These are phyloP conservation scores for Strix uralensis DNA, from an alignment of 2,113 vertebrate genomes.

Conservation along the genomic window DNA sequence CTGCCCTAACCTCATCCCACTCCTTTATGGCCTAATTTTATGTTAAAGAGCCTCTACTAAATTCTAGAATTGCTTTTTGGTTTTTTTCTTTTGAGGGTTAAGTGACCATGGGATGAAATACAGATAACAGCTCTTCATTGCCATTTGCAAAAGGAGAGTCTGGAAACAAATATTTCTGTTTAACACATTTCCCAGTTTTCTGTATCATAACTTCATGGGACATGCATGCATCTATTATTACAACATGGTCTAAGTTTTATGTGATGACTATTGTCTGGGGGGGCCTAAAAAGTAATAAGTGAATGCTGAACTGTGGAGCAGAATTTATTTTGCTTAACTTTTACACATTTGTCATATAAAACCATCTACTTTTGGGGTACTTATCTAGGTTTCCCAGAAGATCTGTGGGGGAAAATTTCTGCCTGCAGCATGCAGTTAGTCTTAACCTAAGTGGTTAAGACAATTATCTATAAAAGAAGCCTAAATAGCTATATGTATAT, in stretches of 20 bases:
- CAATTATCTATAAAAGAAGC: not conserved
- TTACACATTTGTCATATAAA: not conserved
- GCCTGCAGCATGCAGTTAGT: not conserved
- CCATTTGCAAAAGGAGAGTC: not conserved
- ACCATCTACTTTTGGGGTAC: not conserved
- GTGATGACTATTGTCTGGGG: not conserved
- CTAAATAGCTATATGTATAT: not conserved
- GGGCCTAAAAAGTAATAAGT: not conserved
- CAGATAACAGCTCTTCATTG: not conserved
- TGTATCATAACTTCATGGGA: not conserved
- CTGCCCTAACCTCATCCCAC: not conserved
- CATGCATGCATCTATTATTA: not conserved
- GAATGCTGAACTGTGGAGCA: not conserved
- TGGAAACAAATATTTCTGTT: not conserved
- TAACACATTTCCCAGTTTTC: not conserved
- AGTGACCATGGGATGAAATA: not conserved
- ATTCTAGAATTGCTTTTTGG: not conserved
- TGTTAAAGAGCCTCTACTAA: not conserved
- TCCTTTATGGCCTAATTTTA: not conserved
- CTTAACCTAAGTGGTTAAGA: not conserved
- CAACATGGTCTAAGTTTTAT: not conserved
- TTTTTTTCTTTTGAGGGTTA: not conserved
- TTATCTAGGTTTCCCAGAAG: not conserved
- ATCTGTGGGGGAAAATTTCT: not conserved
- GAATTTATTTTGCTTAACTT: not conserved